Percentiles rank a stretch among this genome's conserved stretches.
These are phyloP conservation scores for Chymomyza costata DNA, from an alignment of 1,140 invertebrate genomes.

Conservation along the genomic window DNA sequence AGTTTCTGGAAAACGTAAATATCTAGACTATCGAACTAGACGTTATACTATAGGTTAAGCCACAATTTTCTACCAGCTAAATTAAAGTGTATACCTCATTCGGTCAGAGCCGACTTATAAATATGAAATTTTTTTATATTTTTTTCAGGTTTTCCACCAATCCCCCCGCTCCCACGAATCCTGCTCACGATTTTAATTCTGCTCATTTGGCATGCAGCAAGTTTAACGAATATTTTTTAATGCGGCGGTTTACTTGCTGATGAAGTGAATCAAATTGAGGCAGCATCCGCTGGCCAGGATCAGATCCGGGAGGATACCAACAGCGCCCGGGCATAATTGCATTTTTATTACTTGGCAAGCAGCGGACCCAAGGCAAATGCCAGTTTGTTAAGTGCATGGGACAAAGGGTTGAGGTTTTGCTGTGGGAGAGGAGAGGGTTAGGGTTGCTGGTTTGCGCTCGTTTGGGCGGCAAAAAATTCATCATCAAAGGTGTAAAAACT, in stretches of 20 bases:
- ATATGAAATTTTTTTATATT: slow-evolving; percentile 8
- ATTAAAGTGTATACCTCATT: too few relatives aligned
- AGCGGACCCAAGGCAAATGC: slow-evolving; percentile 23
- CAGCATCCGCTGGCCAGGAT: slow-evolving; percentile 6
- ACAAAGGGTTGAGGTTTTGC: slow-evolving; percentile 9
- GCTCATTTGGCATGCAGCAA: slow-evolving; percentile 57
- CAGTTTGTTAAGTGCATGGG: slow-evolving; percentile 63
- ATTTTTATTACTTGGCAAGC: slow-evolving; percentile 70
- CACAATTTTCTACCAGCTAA: too few relatives aligned
- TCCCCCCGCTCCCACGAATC: too few relatives aligned
- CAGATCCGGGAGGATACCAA: slow-evolving; percentile 4
- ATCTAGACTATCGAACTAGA: too few relatives aligned
- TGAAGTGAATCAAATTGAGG: slow-evolving; percentile 73
- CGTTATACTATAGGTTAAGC: too few relatives aligned
- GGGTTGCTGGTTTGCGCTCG: slow-evolving; percentile 32
- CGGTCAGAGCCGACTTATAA: too few relatives aligned
- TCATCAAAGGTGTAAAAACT: slow-evolving; percentile 74
- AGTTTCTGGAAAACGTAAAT: too few relatives aligned
- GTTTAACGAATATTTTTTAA: slow-evolving; percentile 58
- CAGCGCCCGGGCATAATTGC: slow-evolving; percentile 60
- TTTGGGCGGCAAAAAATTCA: slow-evolving; percentile 44
- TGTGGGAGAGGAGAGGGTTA: slow-evolving; percentile 16
- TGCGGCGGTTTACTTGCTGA: slow-evolving; percentile 68
- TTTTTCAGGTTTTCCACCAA: slow-evolving; percentile 20
- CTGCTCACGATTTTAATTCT: slow-evolving; percentile 68